Evolutionary conservation across 1,140 invertebrate genomes (phyloP), one percentile per base, ranked within the genome.

Genomic region (Piezodorus guildinii): DNA sequence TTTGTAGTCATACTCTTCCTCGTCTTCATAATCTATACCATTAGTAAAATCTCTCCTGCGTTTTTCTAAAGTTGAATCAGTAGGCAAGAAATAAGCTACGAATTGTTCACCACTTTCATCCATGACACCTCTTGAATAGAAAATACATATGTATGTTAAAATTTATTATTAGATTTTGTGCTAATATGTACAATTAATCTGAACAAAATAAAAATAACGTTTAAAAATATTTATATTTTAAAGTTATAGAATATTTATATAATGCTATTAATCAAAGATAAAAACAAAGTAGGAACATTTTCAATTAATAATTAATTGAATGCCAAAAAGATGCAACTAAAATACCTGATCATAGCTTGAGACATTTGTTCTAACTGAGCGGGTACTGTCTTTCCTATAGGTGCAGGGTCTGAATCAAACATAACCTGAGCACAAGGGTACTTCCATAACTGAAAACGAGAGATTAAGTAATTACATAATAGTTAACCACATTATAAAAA

Each of bases 31-130:
- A 0, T 91, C 85, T n/a, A 90, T 78, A 25, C 76, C 77, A 59
- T 86, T 83, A 2, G 82, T 79, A 62, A 87, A 80, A 71, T 99
- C 95, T 60, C 84, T 76, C 65, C 88, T 83, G 16, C 94, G 77
- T 76, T 98, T 97, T 45, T 83, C 80, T 65, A 97, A 77, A 0
- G 96, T 98, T 65, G 94, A 89, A 60, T 94, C 90, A 23, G 91
- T 90, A 2, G 96, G 96, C 65, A 98, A 78, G 77, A 98, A 98
- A 75, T 98, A 99, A 0, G 94, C 95, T 9, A 99, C 95, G 79
- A 98, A 98, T 74, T 98, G 94, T 77, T 98, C 94, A 19, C 94
- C 94, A 74, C 90, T 94, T 76, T 97, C 94, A 74, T 98, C 95
- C 86, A 96, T 94, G 67, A 92, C 92, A 90, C 89, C 93, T 76